Evolutionary conservation across 2,113 vertebrate genomes (phyloP).

Genomic region (Rallus limicola): DNA sequence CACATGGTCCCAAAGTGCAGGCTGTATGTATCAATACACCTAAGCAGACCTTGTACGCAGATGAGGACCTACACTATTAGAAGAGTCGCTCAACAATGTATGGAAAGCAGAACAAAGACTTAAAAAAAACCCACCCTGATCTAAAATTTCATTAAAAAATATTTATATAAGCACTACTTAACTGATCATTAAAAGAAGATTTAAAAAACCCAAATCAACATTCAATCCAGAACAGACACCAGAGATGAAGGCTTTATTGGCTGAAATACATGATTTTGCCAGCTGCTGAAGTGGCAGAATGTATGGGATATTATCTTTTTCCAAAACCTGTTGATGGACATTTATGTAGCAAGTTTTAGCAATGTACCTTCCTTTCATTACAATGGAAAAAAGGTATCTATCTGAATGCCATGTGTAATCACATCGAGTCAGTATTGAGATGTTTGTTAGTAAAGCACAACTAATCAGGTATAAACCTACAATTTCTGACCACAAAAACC

Average conservation of each 20-base stretch:
- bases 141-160: neutral
- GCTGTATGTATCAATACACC: neutral
- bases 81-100: neutral
- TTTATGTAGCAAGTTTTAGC: neutral
- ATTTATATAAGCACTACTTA: neutral
- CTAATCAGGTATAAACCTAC: neutral
- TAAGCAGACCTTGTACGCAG: neutral
- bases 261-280: neutral
- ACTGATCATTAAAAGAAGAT: neutral
- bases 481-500: neutral
- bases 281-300: neutral
- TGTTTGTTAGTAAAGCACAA: neutral
- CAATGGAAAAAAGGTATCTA: neutral
- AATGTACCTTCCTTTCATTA: neutral
- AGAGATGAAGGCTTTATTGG: neutral
- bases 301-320: neutral
- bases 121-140: neutral
- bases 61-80: neutral
- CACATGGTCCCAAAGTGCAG: neutral
- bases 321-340: neutral
- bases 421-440: neutral
- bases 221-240: neutral
- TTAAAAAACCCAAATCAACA: neutral
- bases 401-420: neutral
- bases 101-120: neutral